Conservation (phyloP, 2,113 vertebrate genomes). For the Phyllostomus discolor region DNA sequence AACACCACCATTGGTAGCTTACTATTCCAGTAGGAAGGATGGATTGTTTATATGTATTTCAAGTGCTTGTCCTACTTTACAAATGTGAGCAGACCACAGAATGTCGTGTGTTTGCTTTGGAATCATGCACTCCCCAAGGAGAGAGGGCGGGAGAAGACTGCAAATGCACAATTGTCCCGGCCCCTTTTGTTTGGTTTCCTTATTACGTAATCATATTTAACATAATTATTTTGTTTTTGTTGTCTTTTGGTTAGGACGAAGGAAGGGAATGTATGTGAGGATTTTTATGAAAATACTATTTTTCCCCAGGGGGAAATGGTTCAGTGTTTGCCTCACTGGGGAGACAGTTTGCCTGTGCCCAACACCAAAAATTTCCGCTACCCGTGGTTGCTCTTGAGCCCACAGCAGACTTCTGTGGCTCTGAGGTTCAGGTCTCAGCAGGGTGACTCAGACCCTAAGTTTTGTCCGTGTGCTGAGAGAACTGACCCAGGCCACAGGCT, state of each 20-base stretch:
- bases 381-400: not conserved
- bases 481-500: not conserved
- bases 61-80: constrained; percentile 40
- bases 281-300: constrained; percentile 40
- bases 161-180: not conserved
- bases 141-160: not conserved
- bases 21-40: constrained; percentile 32
- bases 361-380: not conserved
- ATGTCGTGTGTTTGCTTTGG: constrained; percentile 27
- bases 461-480: not conserved
- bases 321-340: constrained; percentile 26
- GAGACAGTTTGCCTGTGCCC: not conserved
- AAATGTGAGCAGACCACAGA: constrained; percentile 27
- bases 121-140: constrained; percentile 29
- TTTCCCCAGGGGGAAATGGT: not conserved
- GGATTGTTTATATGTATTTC: constrained; percentile 39
- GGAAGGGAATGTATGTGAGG: not conserved
- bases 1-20: not conserved
- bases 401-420: not conserved
- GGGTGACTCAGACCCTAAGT: not conserved
- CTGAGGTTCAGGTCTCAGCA: not conserved
- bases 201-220: constrained; percentile 44
- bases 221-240: constrained; percentile 55
- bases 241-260: constrained; percentile 51
- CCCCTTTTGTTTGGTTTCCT: constrained; percentile 13